Percentiles rank a stretch among this genome's conserved stretches.
Conservation (phyloP, 2,888 invertebrate genomes). For the Drosophila helvetica region DNA sequence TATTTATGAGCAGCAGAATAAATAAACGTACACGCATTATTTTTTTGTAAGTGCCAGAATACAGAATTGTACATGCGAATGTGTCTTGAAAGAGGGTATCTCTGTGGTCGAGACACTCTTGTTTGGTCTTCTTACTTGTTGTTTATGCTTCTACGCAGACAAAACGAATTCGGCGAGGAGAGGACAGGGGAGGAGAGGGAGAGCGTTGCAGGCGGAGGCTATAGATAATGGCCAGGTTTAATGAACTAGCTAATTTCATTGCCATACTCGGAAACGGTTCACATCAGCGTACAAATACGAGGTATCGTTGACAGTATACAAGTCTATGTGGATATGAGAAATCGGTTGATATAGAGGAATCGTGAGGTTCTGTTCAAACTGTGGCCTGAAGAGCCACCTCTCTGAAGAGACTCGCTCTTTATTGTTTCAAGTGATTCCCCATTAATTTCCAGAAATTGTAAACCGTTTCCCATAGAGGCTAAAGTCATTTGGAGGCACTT, state of each 20-base stretch:
- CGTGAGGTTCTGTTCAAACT: no score
- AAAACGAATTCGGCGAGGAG: slow-evolving; percentile 38
- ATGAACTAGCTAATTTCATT: slow-evolving; percentile 72
- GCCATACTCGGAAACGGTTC: slow-evolving; percentile 32
- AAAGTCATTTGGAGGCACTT: neutral
- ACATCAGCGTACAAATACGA: neutral
- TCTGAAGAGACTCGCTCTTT: no score
- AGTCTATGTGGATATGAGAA: no score
- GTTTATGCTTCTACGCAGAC: slow-evolving; percentile 62
- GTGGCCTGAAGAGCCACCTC: no score
- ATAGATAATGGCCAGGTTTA: slow-evolving; percentile 60
- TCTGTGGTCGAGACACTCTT: neutral
- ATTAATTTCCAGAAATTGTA: no score
- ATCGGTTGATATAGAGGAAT: no score
- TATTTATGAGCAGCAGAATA: neutral
- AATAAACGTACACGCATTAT: no score
- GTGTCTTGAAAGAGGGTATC: neutral
- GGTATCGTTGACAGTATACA: no score
- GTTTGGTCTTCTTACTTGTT: slow-evolving; percentile 33
- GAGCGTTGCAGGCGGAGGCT: slow-evolving; percentile 28
- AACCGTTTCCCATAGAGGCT: neutral
- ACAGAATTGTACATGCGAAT: no score
- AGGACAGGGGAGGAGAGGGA: neutral
- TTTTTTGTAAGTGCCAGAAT: no score
- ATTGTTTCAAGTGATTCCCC: no score